Evolutionary conservation across 2,113 vertebrate species (phyloP).

Genomic region (Cettia cetti): DNA sequence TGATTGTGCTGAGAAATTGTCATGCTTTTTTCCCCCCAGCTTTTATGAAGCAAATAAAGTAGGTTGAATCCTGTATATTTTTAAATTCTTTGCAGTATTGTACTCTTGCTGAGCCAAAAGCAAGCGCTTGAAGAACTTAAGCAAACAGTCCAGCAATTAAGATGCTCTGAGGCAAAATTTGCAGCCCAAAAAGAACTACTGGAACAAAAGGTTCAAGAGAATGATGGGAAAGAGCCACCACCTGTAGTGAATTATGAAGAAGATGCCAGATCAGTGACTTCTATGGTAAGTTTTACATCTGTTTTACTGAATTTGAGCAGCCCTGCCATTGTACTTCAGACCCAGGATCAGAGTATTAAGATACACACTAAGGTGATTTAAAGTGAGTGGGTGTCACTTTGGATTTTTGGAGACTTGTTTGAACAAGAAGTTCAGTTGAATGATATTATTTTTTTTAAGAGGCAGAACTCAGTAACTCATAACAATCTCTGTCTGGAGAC

Average conservation of each 20-base stretch:
- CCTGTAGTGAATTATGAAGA: constrained; percentile 93
- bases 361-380: neutral
- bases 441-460: neutral
- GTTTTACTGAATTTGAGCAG: neutral
- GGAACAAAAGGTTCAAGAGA: constrained; percentile 88
- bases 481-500: neutral
- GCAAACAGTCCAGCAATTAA: constrained; percentile 89
- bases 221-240: constrained; percentile 88
- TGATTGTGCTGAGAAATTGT: neutral
- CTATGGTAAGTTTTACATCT: constrained; percentile 77
- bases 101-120: constrained; percentile 89
- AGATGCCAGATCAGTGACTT: constrained; percentile 91
- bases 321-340: neutral
- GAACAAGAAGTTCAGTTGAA: neutral
- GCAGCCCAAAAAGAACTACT: constrained; percentile 89
- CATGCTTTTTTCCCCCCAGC: neutral
- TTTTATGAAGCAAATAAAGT: neutral
- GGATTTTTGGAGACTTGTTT: neutral
- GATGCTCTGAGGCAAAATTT: constrained; percentile 86
- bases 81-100: constrained; percentile 71
- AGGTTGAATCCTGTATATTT: neutral
- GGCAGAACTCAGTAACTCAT: neutral
- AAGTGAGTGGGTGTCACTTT: neutral
- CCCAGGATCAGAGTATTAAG: neutral
- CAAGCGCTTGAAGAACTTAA: constrained; percentile 90